Evolutionary conservation across 2,888 invertebrate genomes (phyloP).

Genomic region (Pachycephus smyrnensis): DNA sequence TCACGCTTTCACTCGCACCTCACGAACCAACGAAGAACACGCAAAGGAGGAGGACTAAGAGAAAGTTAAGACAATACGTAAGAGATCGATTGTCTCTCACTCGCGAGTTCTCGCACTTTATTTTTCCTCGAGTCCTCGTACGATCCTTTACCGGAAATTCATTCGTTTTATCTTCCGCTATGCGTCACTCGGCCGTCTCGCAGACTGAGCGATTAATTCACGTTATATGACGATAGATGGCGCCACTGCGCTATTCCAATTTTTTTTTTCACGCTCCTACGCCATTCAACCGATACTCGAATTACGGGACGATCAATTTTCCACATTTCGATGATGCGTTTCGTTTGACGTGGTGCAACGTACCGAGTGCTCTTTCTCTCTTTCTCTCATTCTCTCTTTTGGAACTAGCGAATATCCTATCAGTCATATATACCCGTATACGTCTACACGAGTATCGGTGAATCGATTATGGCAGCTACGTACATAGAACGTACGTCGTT

Average conservation of each 20-base stretch:
- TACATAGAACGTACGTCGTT: not conserved
- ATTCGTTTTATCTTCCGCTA: not conserved
- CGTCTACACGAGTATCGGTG: not conserved
- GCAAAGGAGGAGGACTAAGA: too few species aligned
- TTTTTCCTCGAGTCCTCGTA: not conserved
- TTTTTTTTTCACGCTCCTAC: not conserved
- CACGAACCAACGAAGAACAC: too few species aligned
- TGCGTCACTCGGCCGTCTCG: not conserved
- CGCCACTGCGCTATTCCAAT: not conserved
- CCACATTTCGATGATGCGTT: not conserved
- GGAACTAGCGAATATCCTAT: not conserved
- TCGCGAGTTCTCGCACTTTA: not conserved
- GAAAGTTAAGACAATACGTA: too few species aligned
- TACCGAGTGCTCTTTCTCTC: not conserved
- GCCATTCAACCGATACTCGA: conserved; percentile 4
- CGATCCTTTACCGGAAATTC: not conserved
- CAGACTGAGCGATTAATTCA: not conserved
- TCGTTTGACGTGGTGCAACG: not conserved
- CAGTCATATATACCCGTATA: not conserved
- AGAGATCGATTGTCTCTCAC: not conserved
- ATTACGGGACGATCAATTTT: not conserved
- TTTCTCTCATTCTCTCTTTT: not conserved
- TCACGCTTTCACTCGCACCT: too few species aligned
- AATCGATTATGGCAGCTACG: not conserved
- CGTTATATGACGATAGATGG: not conserved